A percentile compares a stretch with the other conserved stretches of the same genome.
Conservation (phyloP, 1,140 invertebrate species). For the Orius laevigatus region DNA sequence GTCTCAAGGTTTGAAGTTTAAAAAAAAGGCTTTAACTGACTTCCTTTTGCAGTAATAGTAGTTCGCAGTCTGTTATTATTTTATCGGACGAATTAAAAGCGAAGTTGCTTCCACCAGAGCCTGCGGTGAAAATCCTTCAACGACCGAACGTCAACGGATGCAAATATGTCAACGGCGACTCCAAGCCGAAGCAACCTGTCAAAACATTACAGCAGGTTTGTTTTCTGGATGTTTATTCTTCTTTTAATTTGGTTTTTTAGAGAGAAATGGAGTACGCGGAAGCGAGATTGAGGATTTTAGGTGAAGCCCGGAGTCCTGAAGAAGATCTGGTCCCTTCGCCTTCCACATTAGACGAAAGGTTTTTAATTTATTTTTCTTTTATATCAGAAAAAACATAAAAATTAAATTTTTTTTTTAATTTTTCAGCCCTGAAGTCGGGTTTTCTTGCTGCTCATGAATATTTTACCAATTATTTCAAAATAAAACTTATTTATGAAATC, state of each 20-base stretch:
- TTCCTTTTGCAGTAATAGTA: conserved; percentile 24
- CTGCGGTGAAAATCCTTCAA: conserved; percentile 67
- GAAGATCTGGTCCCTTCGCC: conserved; percentile 29
- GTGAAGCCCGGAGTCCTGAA: conserved; percentile 59
- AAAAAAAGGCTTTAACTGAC: conserved; percentile 24
- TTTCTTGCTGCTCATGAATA: no score
- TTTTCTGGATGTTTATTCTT: neutral
- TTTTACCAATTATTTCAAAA: no score
- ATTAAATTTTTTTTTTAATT: no score
- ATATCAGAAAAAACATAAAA: no score
- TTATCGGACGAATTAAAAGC: conserved; percentile 20
- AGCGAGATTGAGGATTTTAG: conserved; percentile 64
- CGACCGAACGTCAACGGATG: conserved; percentile 36
- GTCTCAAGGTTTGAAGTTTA: conserved; percentile 23
- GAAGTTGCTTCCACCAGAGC: conserved; percentile 34
- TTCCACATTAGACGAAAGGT: no score
- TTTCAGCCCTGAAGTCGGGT: no score
- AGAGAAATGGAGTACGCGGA: conserved; percentile 76
- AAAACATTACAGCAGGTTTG: conserved; percentile 61
- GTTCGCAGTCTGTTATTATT: conserved; percentile 36
- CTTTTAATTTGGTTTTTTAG: conserved; percentile 22
- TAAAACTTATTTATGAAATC: no score
- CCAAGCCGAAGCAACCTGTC: conserved; percentile 50
- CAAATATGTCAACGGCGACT: conserved; percentile 39
- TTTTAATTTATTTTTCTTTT: no score